phyloP scores from a whole-genome alignment of 2,888 invertebrate species.

The Caenorhabditis sp. region DNA sequence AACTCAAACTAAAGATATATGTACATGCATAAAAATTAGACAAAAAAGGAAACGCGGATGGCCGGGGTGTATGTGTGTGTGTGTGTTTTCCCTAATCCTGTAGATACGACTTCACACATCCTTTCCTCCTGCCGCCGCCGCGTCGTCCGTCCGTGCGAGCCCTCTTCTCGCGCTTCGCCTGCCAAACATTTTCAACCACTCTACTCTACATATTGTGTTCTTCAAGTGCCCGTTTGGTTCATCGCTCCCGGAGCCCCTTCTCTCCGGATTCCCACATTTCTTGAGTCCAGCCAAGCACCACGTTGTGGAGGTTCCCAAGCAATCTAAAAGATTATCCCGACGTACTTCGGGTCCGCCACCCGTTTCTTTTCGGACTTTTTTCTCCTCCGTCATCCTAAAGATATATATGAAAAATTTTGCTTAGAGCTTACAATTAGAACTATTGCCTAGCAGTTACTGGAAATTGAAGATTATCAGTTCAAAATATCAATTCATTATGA shows the following conservation, averaged over 20 bases:
- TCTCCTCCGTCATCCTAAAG: no score
- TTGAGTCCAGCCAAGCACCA: slow-evolving; percentile 50
- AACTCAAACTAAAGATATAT: slow-evolving; percentile 51
- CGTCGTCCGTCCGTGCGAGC: no score
- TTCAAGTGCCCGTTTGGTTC: slow-evolving; percentile 61
- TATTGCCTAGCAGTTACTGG: no score
- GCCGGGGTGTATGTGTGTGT: no score
- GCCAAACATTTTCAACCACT: slow-evolving; percentile 56
- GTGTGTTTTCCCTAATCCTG: slow-evolving; percentile 57
- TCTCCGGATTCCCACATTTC: slow-evolving; percentile 58
- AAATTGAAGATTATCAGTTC: no score
- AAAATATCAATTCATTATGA: no score
- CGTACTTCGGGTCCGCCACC: slow-evolving; percentile 24
- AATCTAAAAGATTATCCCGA: slow-evolving; percentile 65
- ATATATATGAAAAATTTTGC: no score
- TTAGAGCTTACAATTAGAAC: no score
- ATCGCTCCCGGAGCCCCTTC: no score
- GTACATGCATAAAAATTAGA: slow-evolving; percentile 60
- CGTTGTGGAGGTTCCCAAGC: slow-evolving; percentile 67
- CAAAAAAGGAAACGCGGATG: slow-evolving; percentile 45
- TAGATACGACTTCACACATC: slow-evolving; percentile 55
- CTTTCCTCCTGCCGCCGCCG: slow-evolving; percentile 37
- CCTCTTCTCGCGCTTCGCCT: slow-evolving; percentile 29
- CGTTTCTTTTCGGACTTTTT: slow-evolving; percentile 24
- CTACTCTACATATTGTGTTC: slow-evolving; percentile 59